Evolutionary conservation across 2,113 vertebrate species (phyloP).

Genomic region (Zootoca vivipara): DNA sequence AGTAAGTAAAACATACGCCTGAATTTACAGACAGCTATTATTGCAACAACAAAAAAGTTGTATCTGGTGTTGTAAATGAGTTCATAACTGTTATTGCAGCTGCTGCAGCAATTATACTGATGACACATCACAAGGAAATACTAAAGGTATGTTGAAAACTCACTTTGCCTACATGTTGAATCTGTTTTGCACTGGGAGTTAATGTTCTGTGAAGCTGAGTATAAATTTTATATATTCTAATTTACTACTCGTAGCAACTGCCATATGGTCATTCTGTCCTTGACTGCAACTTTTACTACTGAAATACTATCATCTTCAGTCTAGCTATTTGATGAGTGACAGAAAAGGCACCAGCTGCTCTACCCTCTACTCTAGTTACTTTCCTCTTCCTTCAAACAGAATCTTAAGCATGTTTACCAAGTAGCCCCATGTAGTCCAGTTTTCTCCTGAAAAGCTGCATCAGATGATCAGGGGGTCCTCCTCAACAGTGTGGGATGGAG

Average conservation of each 20-base stretch:
- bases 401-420: not conserved
- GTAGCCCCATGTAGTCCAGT: too few species aligned
- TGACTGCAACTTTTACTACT: conserved; percentile 19
- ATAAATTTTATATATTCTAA: conserved; percentile 37
- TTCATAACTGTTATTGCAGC: conserved; percentile 1
- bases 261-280: conserved; percentile 41
- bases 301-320: not conserved
- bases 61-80: conserved; percentile 1
- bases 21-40: conserved; percentile 28
- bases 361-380: not conserved
- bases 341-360: rapidly evolving
- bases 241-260: conserved; percentile 27
- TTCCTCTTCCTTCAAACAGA: not conserved
- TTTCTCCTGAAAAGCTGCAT: too few species aligned
- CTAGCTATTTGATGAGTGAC: not conserved
- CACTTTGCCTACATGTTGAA: conserved; percentile 24
- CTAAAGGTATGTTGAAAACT: conserved; percentile 48
- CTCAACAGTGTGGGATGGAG: too few species aligned
- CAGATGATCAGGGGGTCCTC: too few species aligned
- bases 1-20: conserved; percentile 25
- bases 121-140: conserved; percentile 40
- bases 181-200: conserved; percentile 44
- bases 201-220: conserved; percentile 47
- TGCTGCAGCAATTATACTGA: conserved; percentile 49
- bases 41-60: conserved; percentile 48